Base-by-base conservation (phyloP, 2,888 invertebrate species). In the Gastracanthus pulcherrimus region DNA sequence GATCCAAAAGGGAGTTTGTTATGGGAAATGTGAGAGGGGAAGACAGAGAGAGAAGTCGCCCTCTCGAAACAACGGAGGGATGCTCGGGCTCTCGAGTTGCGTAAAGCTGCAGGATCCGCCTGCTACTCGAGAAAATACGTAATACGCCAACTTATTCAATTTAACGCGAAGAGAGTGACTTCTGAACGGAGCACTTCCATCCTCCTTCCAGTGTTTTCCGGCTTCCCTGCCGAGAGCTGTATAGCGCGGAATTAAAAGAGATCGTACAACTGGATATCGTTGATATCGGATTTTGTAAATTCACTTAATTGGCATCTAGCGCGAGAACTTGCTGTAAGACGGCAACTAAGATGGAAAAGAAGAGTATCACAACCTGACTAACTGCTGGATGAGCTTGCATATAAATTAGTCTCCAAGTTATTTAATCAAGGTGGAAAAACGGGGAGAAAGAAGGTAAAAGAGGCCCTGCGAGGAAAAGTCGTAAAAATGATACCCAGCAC, bases 391-490 rank as follows among this genome's bases (percentile, higher is more conserved):
- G 34, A 31, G 48, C 48, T 48, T 29, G 74, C 74, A 48, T 64
- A 48, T 87, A 87, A 89, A 88, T 89, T 87, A 89, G 88, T 88
- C 88, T 87, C 85, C 84, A 88, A 90, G 89, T 90, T 90, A 90
- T 90, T 90, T 89, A 89, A 90, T 90, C 89, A 90, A 86, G 86
- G 86, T 36, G 55, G 6, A 41, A 79, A 72, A 62, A 36, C 6
- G 31, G 0, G 0, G 7, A 13, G 16, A 72, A 26, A 19, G 26
- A 36, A 58, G 38, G 58, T 38, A 71, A 71, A n/a, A n/a, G n/a
- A n/a, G 36, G 19, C 23, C 29, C 51, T 23, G 2, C 23, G 55
- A 36, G n/a, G 48, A 70, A 70, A 19, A 11, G 36, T 34, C 6
- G 7, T 2, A 1, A 26, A 11, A 23, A 0, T n/a, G n/a, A n/a